Evolutionary conservation across 2,888 invertebrate genomes (phyloP).

Genomic region (Norana najaformis): DNA sequence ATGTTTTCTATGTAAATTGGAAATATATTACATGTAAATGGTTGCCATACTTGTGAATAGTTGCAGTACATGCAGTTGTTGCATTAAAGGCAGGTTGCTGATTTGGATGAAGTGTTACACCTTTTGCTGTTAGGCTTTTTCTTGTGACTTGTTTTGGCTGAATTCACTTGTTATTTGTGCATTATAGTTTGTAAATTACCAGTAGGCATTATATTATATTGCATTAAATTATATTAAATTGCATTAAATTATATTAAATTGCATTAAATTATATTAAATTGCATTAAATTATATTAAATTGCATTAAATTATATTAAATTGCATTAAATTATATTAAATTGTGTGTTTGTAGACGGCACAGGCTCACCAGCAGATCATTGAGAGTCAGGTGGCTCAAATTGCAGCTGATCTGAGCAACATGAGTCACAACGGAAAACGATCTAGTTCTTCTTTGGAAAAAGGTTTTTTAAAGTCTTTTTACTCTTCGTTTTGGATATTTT

Average conservation of each 20-base stretch:
- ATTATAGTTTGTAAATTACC: not conserved
- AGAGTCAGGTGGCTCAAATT: slow-evolving; percentile 64
- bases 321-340: not conserved
- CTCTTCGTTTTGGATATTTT: not conserved
- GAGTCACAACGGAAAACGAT: slow-evolving; percentile 20
- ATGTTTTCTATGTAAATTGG: too few species aligned
- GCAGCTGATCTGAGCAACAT: slow-evolving; percentile 46
- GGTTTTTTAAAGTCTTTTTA: too few species aligned
- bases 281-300: too few species aligned
- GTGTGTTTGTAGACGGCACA: slow-evolving; percentile 67
- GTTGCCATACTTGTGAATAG: too few species aligned
- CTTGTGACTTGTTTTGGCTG: not conserved
- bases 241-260: not conserved
- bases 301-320: not conserved
- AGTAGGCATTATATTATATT: too few species aligned
- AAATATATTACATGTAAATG: too few species aligned
- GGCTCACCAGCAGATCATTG: slow-evolving; percentile 67
- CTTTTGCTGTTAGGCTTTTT: not conserved
- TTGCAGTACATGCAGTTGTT: too few species aligned
- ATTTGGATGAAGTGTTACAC: not conserved
- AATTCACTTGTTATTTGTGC: not conserved
- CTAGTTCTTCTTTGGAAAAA: not conserved
- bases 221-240: not conserved
- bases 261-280: not conserved
- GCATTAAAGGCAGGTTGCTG: not conserved